These are phyloP conservation scores for Nomada flava DNA, from an alignment of 2,888 invertebrate species.

Conservation along the genomic window DNA sequence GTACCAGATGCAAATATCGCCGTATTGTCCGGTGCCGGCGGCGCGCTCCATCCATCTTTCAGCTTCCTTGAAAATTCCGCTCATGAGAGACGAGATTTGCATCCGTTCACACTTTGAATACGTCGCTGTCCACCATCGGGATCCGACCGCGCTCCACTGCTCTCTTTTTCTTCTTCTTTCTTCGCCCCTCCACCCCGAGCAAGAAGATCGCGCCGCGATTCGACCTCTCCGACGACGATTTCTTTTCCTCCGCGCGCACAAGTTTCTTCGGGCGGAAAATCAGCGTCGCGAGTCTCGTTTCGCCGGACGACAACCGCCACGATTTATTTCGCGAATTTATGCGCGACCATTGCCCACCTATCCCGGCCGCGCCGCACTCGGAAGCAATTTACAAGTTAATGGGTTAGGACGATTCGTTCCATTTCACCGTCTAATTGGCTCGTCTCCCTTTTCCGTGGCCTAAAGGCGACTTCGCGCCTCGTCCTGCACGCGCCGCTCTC, in stretches of 20 bases:
- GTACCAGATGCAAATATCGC: constrained; percentile 80
- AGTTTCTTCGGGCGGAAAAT: constrained; percentile 9
- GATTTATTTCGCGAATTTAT: constrained; percentile 72
- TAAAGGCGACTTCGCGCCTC: constrained; percentile 5
- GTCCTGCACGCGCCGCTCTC: too few relatives aligned
- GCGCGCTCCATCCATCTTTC: constrained; percentile 77
- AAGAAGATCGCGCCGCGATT: too few relatives aligned
- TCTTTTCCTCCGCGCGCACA: background rate
- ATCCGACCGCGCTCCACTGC: constrained; percentile 5
- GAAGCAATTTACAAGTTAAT: constrained; percentile 85
- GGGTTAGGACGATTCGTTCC: constrained; percentile 79
- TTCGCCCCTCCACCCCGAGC: too few relatives aligned
- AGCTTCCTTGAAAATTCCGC: constrained; percentile 79
- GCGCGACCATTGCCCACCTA: constrained; percentile 51
- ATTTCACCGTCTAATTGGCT: constrained; percentile 48
- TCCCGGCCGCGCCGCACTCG: constrained; percentile 76
- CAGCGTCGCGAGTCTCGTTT: constrained; percentile 61
- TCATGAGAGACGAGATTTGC: constrained; percentile 78
- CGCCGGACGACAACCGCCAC: constrained; percentile 41
- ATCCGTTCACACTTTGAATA: constrained; percentile 79
- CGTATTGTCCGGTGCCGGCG: constrained; percentile 77
- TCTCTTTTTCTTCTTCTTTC: background rate
- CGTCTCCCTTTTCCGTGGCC: constrained; percentile 15
- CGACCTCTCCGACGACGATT: background rate
- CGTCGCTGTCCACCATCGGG: constrained; percentile 56